Conservation (phyloP, 64 coral and sea anemone genomes). For the Dendrophyllia cribrosa region DNA sequence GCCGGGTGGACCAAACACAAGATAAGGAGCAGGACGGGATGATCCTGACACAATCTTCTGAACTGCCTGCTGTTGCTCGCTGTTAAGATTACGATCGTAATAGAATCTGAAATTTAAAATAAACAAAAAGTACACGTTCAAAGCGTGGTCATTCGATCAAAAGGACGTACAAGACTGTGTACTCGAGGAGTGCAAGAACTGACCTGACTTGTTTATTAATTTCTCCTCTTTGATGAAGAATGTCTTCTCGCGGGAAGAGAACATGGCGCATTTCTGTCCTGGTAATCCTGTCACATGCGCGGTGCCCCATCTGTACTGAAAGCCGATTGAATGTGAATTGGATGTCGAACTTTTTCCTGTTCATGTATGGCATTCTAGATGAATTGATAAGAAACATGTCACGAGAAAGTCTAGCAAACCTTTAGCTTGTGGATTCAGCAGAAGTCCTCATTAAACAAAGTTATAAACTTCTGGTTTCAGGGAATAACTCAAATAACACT, state of each 20-base stretch:
- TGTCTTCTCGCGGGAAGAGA: conserved; percentile 55
- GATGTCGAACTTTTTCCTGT: conserved; percentile 59
- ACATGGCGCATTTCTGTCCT: conserved; percentile 44
- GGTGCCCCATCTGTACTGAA: conserved; percentile 79
- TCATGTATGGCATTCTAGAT: conserved; percentile 72
- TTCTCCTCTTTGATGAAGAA: not conserved
- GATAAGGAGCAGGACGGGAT: conserved; percentile 76
- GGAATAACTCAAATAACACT: no score
- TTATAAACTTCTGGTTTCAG: no score
- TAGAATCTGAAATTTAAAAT: conserved; percentile 25
- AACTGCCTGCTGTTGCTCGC: conserved; percentile 69
- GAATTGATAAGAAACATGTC: not conserved
- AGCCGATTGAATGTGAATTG: conserved; percentile 85
- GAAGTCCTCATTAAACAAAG: no score
- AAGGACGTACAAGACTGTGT: no score
- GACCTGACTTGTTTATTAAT: not conserved
- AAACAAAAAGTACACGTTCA: no score
- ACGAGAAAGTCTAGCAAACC: no score
- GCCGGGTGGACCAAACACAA: conserved; percentile 87
- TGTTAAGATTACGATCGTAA: conserved; percentile 58
- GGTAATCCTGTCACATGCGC: conserved; percentile 38
- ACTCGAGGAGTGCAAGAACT: not conserved
- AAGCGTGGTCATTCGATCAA: no score
- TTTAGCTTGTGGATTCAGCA: no score
- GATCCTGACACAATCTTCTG: conserved; percentile 72